Base-by-base conservation (phyloP, 2,113 vertebrate genomes). In the Genyomyrus donnyi region DNA sequence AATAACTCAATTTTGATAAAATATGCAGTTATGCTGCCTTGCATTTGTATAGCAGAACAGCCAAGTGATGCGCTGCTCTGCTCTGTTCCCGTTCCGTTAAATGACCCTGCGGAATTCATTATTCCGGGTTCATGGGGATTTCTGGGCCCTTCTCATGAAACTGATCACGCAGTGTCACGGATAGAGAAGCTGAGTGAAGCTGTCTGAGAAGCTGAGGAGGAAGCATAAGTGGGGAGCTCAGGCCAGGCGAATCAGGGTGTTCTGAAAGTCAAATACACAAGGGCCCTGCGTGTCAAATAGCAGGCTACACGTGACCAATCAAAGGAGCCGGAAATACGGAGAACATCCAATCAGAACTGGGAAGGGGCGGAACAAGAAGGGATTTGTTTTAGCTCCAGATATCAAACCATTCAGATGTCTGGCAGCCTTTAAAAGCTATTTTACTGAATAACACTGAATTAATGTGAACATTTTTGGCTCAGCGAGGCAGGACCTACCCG, bases 271-370 rank as follows among this genome's bases (percentile, higher is more conserved):
- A n/a, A 4, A 93, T 92, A 92, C 93, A 92, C 92, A 91, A 93
- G 93, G 93, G 92, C 94, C 92, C 91, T 8, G 90, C 93, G 91
- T 15, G 5, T 91, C 92, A 89, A 91, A 92, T 94, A 92, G 92
- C 92, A 92, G 94, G 93, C 93, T 93, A 93, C 90, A 88, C 92
- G 91, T 89, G 91, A 93, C 94, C 94, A 94, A 94, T 94, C 94
- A 95, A 90, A 91, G 89, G 91, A 91, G 93, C 80, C 89, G 89
- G 92, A 93, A 93, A 94, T 91, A 95, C 90, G 94, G 94, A 92
- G 93, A 46, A 48, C 42, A n/a, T 39, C 45, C 83, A 85, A 93
- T 93, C 91, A 88, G 85, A 93, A 91, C 91, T 91, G 91, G 91
- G 91, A 93, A 91, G 93, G 93, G 91, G 91, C 88, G 85, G 90